phyloP scores from a whole-genome alignment of 2,113 vertebrate genomes.

The Thinocorus orbignyianus region DNA sequence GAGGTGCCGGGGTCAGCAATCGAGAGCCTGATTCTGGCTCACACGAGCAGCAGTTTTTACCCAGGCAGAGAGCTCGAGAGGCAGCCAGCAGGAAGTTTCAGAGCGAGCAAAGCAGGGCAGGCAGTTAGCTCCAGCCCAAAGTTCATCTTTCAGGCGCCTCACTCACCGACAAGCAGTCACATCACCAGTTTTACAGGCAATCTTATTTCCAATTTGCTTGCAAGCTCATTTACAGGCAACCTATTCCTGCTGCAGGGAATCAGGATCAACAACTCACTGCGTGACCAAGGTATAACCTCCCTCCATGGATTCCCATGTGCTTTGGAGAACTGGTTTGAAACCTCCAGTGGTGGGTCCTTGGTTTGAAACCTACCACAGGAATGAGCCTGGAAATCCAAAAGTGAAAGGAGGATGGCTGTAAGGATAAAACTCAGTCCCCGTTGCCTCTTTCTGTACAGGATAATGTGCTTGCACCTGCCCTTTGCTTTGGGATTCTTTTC shows the following conservation, averaged over 20 bases:
- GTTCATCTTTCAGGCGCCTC: background rate
- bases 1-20: background rate
- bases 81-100: background rate
- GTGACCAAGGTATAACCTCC: background rate
- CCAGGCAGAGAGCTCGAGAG: background rate
- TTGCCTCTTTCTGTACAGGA: background rate
- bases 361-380: background rate
- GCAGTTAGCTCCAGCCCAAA: background rate
- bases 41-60: accelerated
- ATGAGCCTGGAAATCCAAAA: background rate
- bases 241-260: background rate
- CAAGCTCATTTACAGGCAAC: background rate
- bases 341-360: background rate
- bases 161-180: background rate
- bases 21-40: background rate
- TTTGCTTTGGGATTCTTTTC: background rate
- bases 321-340: background rate
- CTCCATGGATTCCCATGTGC: accelerated
- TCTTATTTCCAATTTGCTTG: background rate
- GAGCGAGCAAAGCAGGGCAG: background rate
- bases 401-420: background rate
- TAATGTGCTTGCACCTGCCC: background rate
- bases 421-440: background rate
- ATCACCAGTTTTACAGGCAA: background rate
- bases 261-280: accelerated